Conservation (phyloP, 2,113 vertebrate species). For the Cyphomyrus plagiostoma region DNA sequence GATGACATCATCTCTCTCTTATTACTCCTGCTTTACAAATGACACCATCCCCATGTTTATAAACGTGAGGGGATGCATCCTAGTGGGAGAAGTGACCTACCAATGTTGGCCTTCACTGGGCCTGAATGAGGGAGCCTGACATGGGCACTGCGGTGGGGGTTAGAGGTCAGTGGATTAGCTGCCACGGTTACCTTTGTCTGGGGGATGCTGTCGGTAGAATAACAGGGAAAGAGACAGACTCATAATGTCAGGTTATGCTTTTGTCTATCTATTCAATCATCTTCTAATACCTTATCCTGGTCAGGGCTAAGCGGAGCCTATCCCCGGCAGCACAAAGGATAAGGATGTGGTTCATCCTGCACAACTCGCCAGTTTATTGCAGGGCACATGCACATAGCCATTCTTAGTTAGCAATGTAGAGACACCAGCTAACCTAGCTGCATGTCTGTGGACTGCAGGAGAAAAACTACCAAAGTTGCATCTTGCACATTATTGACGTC, state of each 20-base stretch:
- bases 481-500: neutral
- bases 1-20: too few species aligned
- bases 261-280: too few species aligned
- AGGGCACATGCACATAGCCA: neutral
- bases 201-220: neutral
- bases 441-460: neutral
- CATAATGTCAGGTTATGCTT: neutral
- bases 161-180: neutral
- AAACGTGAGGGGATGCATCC: neutral
- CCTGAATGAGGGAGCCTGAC: neutral
- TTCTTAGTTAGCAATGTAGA: neutral
- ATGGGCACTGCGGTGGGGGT: neutral
- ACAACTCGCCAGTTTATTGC: neutral
- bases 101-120: neutral
- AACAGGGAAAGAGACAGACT: neutral
- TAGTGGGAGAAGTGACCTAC: neutral
- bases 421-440: neutral
- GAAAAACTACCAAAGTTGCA: neutral
- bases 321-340: too few species aligned
- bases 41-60: conserved; percentile 9
- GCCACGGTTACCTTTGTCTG: neutral
- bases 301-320: too few species aligned
- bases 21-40: neutral
- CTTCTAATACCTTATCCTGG: too few species aligned
- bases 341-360: neutral